Percentiles rank a stretch among this genome's conserved stretches.
Evolutionary conservation across 2,888 invertebrate species (phyloP).

Genomic region (Mechanitis mazaeus): DNA sequence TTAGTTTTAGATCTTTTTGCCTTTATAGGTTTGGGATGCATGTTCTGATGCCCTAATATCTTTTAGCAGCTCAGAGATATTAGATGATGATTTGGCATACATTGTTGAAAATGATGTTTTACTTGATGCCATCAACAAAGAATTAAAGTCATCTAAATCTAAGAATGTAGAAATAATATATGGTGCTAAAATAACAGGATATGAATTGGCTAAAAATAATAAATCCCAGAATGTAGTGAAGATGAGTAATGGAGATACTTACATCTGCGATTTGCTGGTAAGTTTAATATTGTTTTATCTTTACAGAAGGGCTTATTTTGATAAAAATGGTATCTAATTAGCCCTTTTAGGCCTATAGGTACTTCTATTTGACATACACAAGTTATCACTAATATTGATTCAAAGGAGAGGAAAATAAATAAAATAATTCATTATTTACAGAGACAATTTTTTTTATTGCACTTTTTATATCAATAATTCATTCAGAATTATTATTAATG

Average conservation of each 20-base stretch:
- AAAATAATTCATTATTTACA: not conserved
- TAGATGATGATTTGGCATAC: constrained; percentile 87
- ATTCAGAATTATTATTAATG: no score
- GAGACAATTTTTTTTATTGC: not conserved
- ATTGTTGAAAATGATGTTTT: constrained; percentile 96
- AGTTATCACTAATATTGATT: no score
- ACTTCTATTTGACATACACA: no score
- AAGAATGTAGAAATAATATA: constrained; percentile 81
- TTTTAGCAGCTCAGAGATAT: constrained; percentile 84
- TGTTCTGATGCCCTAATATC: constrained; percentile 92
- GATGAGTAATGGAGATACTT: constrained; percentile 79
- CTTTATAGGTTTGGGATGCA: constrained; percentile 91
- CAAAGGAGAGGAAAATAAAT: no score
- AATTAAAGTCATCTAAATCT: constrained; percentile 64
- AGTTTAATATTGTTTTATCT: constrained; percentile 46
- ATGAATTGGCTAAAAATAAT: constrained; percentile 70
- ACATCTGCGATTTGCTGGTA: constrained; percentile 82
- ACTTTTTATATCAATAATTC: not conserved
- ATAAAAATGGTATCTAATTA: no score
- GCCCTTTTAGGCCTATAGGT: no score
- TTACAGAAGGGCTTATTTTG: no score
- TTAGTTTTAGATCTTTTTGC: constrained; percentile 2
- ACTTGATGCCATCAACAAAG: constrained; percentile 82
- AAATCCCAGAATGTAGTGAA: constrained; percentile 61
- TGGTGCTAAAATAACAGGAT: constrained; percentile 81